phyloP scores from a whole-genome alignment of 35 echinoderm and acorn worm species.

The Patiria miniata region DNA sequence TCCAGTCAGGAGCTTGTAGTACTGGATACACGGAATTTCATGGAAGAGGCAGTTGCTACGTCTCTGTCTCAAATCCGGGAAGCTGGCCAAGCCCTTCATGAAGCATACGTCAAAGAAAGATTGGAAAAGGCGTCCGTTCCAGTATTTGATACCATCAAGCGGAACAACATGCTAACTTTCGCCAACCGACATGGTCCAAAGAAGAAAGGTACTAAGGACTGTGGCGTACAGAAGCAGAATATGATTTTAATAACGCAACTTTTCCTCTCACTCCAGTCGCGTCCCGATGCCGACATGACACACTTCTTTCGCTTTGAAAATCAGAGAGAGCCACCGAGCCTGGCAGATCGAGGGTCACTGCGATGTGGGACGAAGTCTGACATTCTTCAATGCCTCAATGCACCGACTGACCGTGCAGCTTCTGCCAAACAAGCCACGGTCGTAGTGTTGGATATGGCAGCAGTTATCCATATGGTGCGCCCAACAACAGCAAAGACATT shows the following conservation, averaged over 20 bases:
- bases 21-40: constrained; percentile 40
- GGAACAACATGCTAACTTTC: constrained; percentile 40
- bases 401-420: constrained; percentile 8
- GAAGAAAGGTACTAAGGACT: background rate
- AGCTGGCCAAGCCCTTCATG: constrained; percentile 1
- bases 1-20: constrained; percentile 37
- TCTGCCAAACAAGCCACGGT: constrained; percentile 43
- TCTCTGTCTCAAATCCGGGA: background rate
- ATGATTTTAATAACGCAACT: constrained; percentile 8
- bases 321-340: constrained; percentile 29
- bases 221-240: constrained; percentile 35
- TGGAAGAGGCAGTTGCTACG: constrained; percentile 47
- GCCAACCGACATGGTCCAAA: background rate
- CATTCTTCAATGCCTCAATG: constrained; percentile 56
- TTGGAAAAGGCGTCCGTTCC: constrained; percentile 20
- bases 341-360: constrained; percentile 40
- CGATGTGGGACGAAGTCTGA: constrained; percentile 18
- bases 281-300: constrained; percentile 41
- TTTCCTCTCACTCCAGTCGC: constrained; percentile 39
- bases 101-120: constrained; percentile 16
- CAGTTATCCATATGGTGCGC: constrained; percentile 27
- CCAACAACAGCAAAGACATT: constrained; percentile 39
- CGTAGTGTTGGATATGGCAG: constrained; percentile 49
- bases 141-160: constrained; percentile 39
- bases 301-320: constrained; percentile 41